These are phyloP conservation scores for Stegophylla sp. DNA, from an alignment of 2,888 invertebrate species.

Conservation along the genomic window DNA sequence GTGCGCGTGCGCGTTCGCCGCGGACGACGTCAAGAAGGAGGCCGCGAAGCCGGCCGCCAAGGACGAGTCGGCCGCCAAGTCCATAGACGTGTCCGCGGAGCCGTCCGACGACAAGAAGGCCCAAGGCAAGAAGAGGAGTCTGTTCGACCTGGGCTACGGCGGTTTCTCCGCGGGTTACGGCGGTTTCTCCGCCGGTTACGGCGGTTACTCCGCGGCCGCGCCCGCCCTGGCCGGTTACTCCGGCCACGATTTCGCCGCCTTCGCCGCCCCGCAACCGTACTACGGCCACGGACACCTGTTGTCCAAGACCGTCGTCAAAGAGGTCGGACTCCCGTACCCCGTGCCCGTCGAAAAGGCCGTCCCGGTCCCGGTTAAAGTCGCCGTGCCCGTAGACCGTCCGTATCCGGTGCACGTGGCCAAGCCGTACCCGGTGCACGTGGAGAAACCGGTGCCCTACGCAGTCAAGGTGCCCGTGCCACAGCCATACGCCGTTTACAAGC, in stretches of 20 bases:
- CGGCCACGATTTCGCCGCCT: slow-evolving; percentile 11
- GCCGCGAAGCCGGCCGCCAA: slow-evolving; percentile 14
- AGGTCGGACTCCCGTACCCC: slow-evolving; percentile 61
- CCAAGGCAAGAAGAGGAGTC: slow-evolving; percentile 33
- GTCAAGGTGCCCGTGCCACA: slow-evolving; percentile 61
- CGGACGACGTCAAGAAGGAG: not conserved
- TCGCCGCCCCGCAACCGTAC: slow-evolving; percentile 31
- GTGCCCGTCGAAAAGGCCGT: slow-evolving; percentile 76
- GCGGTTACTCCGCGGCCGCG: no score
- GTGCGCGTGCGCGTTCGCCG: slow-evolving; percentile 43
- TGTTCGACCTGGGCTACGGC: slow-evolving; percentile 24
- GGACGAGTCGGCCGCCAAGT: not conserved
- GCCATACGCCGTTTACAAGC: slow-evolving; percentile 61
- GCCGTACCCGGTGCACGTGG: slow-evolving; percentile 61
- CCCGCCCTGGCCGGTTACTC: slow-evolving; percentile 41
- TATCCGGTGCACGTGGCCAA: slow-evolving; percentile 62
- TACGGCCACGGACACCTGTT: slow-evolving; percentile 41
- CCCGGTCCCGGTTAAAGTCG: slow-evolving; percentile 61
- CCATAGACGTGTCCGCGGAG: not conserved
- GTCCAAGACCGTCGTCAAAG: slow-evolving; percentile 55
- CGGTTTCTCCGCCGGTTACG: slow-evolving; percentile 17
- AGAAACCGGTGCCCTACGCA: slow-evolving; percentile 61
- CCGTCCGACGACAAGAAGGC: not conserved
- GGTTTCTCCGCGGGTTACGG: slow-evolving; percentile 23
- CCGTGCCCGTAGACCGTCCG: slow-evolving; percentile 61